Evolutionary conservation across 1,140 invertebrate genomes (phyloP), one percentile per base, ranked within the genome.

Genomic region (Zaprionus gabonicus): DNA sequence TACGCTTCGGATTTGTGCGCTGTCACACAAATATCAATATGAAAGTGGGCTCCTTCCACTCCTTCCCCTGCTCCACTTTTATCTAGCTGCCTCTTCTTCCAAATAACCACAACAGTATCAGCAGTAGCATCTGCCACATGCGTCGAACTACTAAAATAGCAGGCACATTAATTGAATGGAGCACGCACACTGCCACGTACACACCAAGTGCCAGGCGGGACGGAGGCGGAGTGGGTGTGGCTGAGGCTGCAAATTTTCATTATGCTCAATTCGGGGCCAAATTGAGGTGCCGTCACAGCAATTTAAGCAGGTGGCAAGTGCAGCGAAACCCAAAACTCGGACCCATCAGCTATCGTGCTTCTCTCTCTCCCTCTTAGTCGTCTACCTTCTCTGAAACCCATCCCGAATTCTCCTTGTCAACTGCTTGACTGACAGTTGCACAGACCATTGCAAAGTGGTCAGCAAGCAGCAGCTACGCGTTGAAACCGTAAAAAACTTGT

Each of bases 11-110:
- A 66, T 74, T 76, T 69, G 20, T 62, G 69, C 73, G 64, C 64
- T 73, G 80, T 78, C 80, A 76, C 63, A 78, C 68, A 87, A 82
- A 86, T 87, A 87, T 87, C 83, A 87, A 83, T 81, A 83, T 87
- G 77, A 71, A 84, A 63, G 41, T 60, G 55, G 58, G 58, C 64
- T 56, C 34, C 31, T 23, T 10, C 46, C 25, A 12, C 28, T 56
- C 3, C 17, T 13, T 5, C 59, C 31, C 10, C 34, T 44, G 17
- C 5, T 27, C 38, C 28, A 36, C 2, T 27, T n/a, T 23, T 44
- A 46, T n/a, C 1, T 49, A 63, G 20, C 53, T 28, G 20, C 6
- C 31, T 6, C 31, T 6, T 6, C 17, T n/a, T 46, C 5, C 41
- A n/a, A 9, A 3, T 46, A 46, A 46, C 41, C n/a, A 20, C 38